These are phyloP conservation scores for Aptenodytes forsteri DNA, from an alignment of 2,113 vertebrate species.

Conservation along the genomic window DNA sequence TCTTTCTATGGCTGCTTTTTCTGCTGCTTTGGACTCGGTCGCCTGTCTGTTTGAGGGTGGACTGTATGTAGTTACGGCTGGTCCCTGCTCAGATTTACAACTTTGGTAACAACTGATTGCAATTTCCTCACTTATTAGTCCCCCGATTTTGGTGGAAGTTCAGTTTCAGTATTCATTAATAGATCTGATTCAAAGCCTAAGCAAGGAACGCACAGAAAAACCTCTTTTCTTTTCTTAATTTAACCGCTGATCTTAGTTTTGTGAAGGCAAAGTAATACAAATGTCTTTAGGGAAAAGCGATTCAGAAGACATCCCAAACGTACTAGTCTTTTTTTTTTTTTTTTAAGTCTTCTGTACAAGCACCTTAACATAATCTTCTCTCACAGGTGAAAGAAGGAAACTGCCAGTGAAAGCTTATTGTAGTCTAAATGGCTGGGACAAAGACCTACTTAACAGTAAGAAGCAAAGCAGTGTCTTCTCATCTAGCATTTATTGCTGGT, in stretches of 20 bases:
- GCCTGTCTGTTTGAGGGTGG: background rate
- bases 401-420: background rate
- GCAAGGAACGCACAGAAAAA: background rate
- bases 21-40: background rate
- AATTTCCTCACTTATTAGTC: background rate
- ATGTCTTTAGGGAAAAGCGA: background rate
- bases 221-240: background rate
- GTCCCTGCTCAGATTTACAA: background rate
- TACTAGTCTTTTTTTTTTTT: background rate
- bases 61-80: background rate
- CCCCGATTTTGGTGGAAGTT: background rate
- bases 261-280: background rate
- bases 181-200: background rate
- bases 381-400: background rate
- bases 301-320: background rate
- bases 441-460: background rate
- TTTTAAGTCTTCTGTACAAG: background rate
- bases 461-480: background rate
- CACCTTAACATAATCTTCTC: background rate
- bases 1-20: background rate
- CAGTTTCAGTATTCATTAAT: background rate
- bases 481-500: background rate
- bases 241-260: background rate
- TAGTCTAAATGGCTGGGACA: background rate
- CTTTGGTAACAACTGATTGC: background rate